phyloP scores from a whole-genome alignment of 2,888 invertebrate species.

The Conchocele bisecta region DNA sequence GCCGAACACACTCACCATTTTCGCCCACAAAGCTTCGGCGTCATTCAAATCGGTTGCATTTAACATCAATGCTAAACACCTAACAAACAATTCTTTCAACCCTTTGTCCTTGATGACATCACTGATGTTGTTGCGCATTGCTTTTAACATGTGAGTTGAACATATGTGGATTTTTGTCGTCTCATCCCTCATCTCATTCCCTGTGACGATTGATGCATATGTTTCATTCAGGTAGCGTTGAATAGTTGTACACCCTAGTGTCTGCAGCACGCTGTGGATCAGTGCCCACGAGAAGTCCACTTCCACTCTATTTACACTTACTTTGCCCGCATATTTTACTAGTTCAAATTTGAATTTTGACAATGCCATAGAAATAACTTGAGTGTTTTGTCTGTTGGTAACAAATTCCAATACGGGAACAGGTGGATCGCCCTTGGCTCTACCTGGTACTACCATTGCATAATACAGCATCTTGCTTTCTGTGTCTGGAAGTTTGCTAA shows the following conservation, averaged over 20 bases:
- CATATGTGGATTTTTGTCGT: too few species aligned
- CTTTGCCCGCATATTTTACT: neutral
- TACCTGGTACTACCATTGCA: slow-evolving; percentile 4
- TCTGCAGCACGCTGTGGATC: slow-evolving; percentile 2
- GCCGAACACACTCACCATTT: too few species aligned
- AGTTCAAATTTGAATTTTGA: neutral
- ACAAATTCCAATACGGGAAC: slow-evolving; percentile 18
- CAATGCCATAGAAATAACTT: neutral
- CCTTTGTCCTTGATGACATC: too few species aligned
- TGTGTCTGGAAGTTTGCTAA: neutral
- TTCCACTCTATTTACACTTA: neutral
- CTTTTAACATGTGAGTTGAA: too few species aligned
- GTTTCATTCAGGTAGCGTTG: neutral
- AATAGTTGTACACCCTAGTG: neutral
- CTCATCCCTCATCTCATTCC: too few species aligned
- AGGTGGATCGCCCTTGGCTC: neutral
- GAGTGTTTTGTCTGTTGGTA: neutral
- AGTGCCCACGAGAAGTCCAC: slow-evolving; percentile 15
- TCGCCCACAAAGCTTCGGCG: too few species aligned
- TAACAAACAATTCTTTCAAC: too few species aligned
- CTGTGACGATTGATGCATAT: too few species aligned
- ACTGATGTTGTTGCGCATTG: too few species aligned
- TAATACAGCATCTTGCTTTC: slow-evolving; percentile 7
- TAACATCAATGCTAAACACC: too few species aligned
- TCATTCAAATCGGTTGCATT: too few species aligned